Evolutionary conservation across 2,888 invertebrate genomes (phyloP), one percentile per base, ranked within the genome.

Genomic region (Rosalia funebris): DNA sequence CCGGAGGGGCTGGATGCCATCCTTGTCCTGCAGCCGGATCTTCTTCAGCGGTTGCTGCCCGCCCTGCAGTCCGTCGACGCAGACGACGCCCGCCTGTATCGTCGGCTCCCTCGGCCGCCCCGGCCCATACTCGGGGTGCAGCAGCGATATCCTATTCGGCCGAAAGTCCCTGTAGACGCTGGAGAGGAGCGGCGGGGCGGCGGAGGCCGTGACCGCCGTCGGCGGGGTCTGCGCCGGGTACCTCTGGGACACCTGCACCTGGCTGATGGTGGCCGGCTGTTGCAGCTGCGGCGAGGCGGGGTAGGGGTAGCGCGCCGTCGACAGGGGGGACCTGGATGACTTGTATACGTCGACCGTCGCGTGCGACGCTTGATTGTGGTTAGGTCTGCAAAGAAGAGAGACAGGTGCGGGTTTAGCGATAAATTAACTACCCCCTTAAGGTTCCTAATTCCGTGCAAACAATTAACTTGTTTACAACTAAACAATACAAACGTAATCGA

Each of bases 1-100:
- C 77, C 89, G 85, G 69, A 90, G 83, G 66, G 86, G 88, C 65
- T 77, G 79, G 39, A 79, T 75, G 62, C 84, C 83, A 60, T 86
- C 85, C 69, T 85, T 84, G 48, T 84, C 83, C 66, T 83, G 84
- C 78, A 89, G 84, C 62, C 89, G 83, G 79, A 88, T 87, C 84
- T 88, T 88, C 83, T 88, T 88, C 83, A 86, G 85, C 79, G 88
- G 87, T 72, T 87, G 87, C 68, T 85, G 86, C 73, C 85, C 84
- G 4, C 83, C 83, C 63, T 42, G 41, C 7, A 42, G 53, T 32
- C 41, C 63, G 44, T 70, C 68, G 63, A 65, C 62, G 64, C 61
- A 70, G 62, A 69, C 67, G 62, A 70, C 67, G 54, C 62, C 66
- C 65, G 60, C 54, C 62, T 60, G 63, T 44, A 66, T 55, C 62